Percentiles rank a stretch among this genome's conserved stretches.
Conservation (phyloP, 1,140 invertebrate genomes). For the Belonocnema kinseyi region DNA sequence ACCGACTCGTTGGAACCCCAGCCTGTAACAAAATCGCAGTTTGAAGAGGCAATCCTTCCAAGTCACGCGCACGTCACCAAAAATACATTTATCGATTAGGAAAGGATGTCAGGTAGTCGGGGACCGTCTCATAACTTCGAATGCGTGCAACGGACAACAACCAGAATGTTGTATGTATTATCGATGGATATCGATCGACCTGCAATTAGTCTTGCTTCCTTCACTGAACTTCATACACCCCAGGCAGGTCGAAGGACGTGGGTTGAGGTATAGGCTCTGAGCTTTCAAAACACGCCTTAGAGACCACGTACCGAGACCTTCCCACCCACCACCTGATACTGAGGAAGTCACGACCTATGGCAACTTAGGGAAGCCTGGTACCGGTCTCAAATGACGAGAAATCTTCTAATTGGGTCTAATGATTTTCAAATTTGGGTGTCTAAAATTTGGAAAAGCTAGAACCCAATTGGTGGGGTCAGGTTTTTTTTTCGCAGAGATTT, state of each 20-base stretch:
- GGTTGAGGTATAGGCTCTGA: no score
- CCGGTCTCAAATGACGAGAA: not conserved
- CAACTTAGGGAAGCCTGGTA: constrained; percentile 6
- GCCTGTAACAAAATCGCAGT: constrained; percentile 48
- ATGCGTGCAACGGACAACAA: constrained; percentile 45
- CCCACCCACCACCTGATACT: not conserved
- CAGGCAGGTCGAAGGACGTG: constrained; percentile 1
- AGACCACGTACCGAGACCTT: not conserved
- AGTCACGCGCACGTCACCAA: constrained; percentile 55
- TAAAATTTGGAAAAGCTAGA: not conserved
- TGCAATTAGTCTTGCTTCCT: constrained; percentile 51
- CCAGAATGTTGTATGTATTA: constrained; percentile 46
- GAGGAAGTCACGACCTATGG: constrained; percentile 19
- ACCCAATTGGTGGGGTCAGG: not conserved
- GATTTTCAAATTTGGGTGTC: not conserved
- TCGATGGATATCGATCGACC: constrained; percentile 59
- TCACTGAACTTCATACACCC: constrained; percentile 32
- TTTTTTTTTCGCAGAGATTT: no score
- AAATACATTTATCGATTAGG: constrained; percentile 55
- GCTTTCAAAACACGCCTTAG: not conserved
- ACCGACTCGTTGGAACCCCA: constrained; percentile 13
- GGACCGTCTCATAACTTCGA: constrained; percentile 40
- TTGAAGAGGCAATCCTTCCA: constrained; percentile 45
- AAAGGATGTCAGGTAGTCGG: constrained; percentile 32
- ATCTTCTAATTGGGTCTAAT: not conserved